Conservation (phyloP, 2,113 vertebrate genomes). For the Litocranius walleri region DNA sequence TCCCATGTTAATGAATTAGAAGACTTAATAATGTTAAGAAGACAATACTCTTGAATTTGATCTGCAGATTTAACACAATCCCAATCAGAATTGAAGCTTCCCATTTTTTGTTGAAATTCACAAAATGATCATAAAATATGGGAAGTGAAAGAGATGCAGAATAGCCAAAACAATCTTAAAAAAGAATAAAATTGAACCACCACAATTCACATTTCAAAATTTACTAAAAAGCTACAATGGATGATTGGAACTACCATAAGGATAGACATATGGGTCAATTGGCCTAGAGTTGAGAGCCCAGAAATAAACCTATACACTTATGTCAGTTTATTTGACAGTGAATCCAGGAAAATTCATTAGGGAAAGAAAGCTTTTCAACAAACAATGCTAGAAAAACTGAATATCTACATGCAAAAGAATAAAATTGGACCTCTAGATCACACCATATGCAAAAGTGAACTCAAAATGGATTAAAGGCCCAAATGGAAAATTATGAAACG, state of each 20-base stretch:
- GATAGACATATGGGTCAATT: not conserved
- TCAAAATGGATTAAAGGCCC: not conserved
- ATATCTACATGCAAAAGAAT: not conserved
- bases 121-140: not conserved
- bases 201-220: not conserved
- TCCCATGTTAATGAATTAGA: not conserved
- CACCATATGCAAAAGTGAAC: not conserved
- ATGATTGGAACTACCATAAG: not conserved
- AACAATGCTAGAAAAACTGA: not conserved
- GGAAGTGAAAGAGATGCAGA: not conserved
- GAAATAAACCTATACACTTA: not conserved
- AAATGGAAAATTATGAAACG: not conserved
- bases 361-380: not conserved
- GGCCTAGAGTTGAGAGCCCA: not conserved
- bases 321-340: not conserved
- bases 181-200: not conserved
- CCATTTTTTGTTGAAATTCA: not conserved
- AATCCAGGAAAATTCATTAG: not conserved
- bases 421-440: not conserved
- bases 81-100: not conserved
- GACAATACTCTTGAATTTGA: not conserved
- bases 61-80: not conserved
- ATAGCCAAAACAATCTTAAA: not conserved
- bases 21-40: not conserved
- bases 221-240: not conserved